Conservation (phyloP, 2,888 invertebrate genomes). For the Pherbina coryleti region DNA sequence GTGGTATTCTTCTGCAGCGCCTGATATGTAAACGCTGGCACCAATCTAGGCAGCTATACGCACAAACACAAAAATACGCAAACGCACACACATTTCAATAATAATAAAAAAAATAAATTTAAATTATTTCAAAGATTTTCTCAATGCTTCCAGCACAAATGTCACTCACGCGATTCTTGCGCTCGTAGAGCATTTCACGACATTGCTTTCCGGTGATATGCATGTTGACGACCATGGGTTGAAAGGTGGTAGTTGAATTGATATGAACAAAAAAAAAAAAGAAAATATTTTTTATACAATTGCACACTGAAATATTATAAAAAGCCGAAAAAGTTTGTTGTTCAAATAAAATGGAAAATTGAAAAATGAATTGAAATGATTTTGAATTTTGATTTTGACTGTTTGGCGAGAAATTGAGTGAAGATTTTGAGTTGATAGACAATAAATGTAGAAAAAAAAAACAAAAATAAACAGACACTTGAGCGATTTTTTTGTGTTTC, state of each 20-base stretch:
- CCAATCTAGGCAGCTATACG: conserved; percentile 55
- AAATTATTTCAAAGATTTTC: not conserved
- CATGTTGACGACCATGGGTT: conserved; percentile 1
- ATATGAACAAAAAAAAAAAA: not conserved
- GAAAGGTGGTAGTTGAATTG: not conserved
- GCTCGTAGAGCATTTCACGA: conserved; percentile 49
- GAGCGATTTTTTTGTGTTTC: too few species aligned
- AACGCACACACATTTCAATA: not conserved
- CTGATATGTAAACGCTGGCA: conserved; percentile 67
- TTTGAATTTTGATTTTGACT: conserved; percentile 26
- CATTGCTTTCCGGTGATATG: conserved; percentile 50
- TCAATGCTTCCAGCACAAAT: not conserved
- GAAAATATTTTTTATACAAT: conserved; percentile 1
- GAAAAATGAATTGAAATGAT: conserved; percentile 2
- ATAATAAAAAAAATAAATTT: not conserved
- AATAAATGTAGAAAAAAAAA: too few species aligned
- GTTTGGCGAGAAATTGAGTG: too few species aligned
- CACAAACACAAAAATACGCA: not conserved
- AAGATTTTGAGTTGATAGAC: too few species aligned
- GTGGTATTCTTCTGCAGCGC: conserved; percentile 64
- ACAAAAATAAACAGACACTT: too few species aligned
- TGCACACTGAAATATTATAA: conserved; percentile 36
- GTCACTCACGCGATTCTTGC: conserved; percentile 52
- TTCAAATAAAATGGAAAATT: conserved; percentile 2
- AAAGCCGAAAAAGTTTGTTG: conserved; percentile 18